Evolutionary conservation across 2,888 invertebrate genomes (phyloP), one percentile per base, ranked within the genome.

Genomic region (Proisotoma minuta): DNA sequence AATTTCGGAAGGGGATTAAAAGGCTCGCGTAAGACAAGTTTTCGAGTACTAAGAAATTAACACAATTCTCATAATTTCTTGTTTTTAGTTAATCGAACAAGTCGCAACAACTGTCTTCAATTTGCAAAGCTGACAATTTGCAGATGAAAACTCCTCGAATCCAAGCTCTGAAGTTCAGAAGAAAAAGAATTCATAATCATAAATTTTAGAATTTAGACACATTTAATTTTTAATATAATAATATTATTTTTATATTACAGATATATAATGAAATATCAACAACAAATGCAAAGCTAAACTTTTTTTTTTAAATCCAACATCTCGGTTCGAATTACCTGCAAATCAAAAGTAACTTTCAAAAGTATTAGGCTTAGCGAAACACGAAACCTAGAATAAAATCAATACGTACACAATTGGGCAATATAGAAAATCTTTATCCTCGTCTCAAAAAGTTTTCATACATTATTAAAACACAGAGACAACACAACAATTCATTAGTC

Each of bases 61-160:
- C 5, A 5, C 10, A 18, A 5, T 47, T 47, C 24, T 57, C 5
- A 47, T 15, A 15, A 15, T 57, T 50, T 49, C 22, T 39, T 49
- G 26, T 22, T 59, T 28, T 49, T 43, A 63, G 66, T 69, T 24
- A 58, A 59, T 3, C 56, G 65, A 18, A 69, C 69, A 1, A 65
- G 63, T 22, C 20, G 57, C 59, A 69, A 65, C 50, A 65, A 65
- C 26, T 69, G 66, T 49, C 65, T 69, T 50, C 69, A 69, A 22
- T 69, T 66, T 60, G 66, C 67, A 28, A 60, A 65, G 47, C 57
- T 69, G 47, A 69, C 65, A 8, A 63, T 69, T 48, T 69, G 69
- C 39, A 54, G 65, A n/a, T n/a, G n/a, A n/a, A n/a, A n/a, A n/a
- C n/a, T n/a, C n/a, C n/a, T n/a, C n/a, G n/a, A n/a, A n/a, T n/a